Conservation (phyloP, 1,140 invertebrate genomes). For the Tetraneura akinire region DNA sequence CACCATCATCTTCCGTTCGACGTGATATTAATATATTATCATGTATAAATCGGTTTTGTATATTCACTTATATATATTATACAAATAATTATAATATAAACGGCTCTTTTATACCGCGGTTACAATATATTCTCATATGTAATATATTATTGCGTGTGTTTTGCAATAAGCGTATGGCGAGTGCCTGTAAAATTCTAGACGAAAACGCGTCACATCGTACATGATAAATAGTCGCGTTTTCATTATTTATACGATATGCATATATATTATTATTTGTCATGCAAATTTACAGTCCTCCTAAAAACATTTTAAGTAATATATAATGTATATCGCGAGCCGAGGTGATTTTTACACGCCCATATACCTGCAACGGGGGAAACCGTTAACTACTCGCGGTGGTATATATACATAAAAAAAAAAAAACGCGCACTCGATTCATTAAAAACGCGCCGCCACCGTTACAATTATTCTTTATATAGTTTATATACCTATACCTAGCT, state of each 20-base stretch:
- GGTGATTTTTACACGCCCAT: background rate
- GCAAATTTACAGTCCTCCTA: background rate
- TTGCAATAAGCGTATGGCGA: background rate
- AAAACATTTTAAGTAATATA: background rate
- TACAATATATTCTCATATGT: too few relatives aligned
- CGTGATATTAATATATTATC: background rate
- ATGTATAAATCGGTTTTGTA: background rate
- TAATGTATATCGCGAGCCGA: background rate
- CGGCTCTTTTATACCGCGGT: too few relatives aligned
- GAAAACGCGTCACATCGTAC: background rate
- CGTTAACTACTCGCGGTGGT: background rate
- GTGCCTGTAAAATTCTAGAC: background rate
- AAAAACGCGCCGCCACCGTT: conserved; percentile 36
- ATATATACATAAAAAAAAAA: too few relatives aligned
- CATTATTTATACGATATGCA: too few relatives aligned
- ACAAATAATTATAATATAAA: too few relatives aligned
- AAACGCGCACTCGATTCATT: conserved; percentile 10
- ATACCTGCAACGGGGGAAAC: background rate
- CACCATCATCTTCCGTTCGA: too few relatives aligned
- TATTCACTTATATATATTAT: background rate
- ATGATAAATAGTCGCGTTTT: conserved; percentile 23
- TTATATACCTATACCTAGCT: too few relatives aligned
- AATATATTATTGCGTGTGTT: too few relatives aligned
- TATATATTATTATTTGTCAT: background rate
- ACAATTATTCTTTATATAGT: conserved; percentile 7